Evolutionary conservation across 2,113 vertebrate genomes (phyloP).

Genomic region (Piaya cayana): DNA sequence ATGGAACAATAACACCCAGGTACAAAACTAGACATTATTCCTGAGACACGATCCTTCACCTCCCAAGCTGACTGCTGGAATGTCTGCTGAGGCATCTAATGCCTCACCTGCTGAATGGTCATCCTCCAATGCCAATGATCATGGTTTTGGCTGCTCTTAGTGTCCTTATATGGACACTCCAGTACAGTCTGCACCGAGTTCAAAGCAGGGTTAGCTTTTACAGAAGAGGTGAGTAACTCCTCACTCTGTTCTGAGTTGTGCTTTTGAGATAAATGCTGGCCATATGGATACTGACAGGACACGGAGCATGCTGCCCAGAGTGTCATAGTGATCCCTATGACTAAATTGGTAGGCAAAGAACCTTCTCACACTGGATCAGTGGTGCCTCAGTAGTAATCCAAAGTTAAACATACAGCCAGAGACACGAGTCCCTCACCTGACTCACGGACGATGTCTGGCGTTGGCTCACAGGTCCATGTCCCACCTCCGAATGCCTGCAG

Average conservation of each 20-base stretch:
- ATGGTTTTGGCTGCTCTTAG: accelerated
- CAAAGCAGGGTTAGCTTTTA: neutral
- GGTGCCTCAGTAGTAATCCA: neutral
- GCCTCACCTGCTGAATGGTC: neutral
- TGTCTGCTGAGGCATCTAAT: accelerated
- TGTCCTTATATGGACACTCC: neutral
- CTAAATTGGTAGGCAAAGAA: neutral
- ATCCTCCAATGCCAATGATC: accelerated
- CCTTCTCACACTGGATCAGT: neutral
- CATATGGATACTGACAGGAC: neutral
- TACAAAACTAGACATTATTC: accelerated
- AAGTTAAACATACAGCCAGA: neutral
- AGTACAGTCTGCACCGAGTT: neutral
- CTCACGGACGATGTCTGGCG: no score
- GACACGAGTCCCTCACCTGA: no score
- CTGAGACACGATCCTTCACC: neutral
- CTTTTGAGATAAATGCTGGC: neutral
- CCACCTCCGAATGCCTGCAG: neutral
- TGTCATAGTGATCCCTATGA: accelerated
- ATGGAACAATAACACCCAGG: accelerated
- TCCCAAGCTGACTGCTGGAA: neutral
- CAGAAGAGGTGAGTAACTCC: neutral
- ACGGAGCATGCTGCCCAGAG: neutral
- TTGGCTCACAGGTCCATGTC: neutral
- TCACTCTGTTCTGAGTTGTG: neutral